Base-by-base conservation (phyloP, 1,140 invertebrate species). In the Polypedilum vanderplanki region DNA sequence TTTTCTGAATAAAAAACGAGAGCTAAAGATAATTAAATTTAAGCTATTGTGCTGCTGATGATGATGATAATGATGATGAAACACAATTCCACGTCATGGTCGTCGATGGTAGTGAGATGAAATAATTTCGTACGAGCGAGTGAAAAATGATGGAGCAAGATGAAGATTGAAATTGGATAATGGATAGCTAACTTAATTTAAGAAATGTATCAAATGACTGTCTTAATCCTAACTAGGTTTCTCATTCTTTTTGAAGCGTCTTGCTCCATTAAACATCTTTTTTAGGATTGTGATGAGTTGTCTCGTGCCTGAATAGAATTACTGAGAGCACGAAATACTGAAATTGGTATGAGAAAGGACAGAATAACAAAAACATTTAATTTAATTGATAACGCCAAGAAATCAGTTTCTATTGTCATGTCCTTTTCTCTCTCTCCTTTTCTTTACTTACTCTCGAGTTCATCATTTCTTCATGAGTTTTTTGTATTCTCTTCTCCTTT, bases 141-240 rank as follows among this genome's bases (percentile, higher is more conserved):
- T 57, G n/a, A 57, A 57, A 57, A 4, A 57, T 57, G n/a, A 57
- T 57, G 4, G 1, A 57, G 46, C 3, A 57, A 57, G 15, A 57
- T n/a, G n/a, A n/a, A 57, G 46, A 57, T 57, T 57, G 46, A 57
- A 57, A 57, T 57, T 57, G 46, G 65, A 70, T 70, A 70, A 70
- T 70, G 65, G 65, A 57, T 57, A 70, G 65, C 65, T 70, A 22
- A 70, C 17, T 70, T 70, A 70, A 70, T 70, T 22, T 70, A 18
- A 70, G 17, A 70, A 70, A 70, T 70, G 17, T 70, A 70, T 70
- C 65, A 18, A 70, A 70, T 70, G 17, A 22, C 20, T 22, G 9
- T 70, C 65, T 70, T 70, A 70, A 70, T 70, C 65, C 65, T 70
- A 20, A 20, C 20, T 22, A 70, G 65, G 20, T 22, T 20, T 70